phyloP scores from a whole-genome alignment of 2,888 invertebrate species.

The Drosophila pseudotakahashii region DNA sequence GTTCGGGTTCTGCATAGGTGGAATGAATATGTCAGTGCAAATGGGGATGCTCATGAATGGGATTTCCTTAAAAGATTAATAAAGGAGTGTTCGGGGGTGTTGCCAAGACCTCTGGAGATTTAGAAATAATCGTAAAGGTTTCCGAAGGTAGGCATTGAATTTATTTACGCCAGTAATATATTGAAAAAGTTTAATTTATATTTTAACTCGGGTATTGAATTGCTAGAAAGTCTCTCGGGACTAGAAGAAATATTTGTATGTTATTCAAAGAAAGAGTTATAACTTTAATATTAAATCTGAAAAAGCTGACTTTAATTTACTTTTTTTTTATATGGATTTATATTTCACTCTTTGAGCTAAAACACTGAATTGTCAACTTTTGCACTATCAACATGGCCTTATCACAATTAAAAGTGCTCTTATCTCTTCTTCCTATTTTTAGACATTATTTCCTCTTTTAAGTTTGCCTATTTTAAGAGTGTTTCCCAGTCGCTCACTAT shows the following conservation, averaged over 20 bases:
- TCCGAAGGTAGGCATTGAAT: background rate
- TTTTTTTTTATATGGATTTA: too few relatives aligned
- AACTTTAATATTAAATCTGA: too few relatives aligned
- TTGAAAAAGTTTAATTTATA: background rate
- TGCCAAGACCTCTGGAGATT: constrained; percentile 1
- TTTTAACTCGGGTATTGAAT: background rate
- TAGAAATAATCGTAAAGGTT: background rate
- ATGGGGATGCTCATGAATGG: constrained; percentile 19
- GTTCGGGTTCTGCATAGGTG: constrained; percentile 10
- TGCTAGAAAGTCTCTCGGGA: background rate
- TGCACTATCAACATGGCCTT: background rate
- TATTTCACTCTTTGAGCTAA: too few relatives aligned
- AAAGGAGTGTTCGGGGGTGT: constrained; percentile 3
- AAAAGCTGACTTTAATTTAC: too few relatives aligned
- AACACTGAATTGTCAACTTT: background rate
- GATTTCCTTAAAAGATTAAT: constrained; percentile 12
- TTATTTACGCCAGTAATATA: background rate
- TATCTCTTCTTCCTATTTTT: background rate
- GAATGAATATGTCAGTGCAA: background rate
- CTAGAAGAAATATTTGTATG: background rate
- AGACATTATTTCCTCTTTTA: background rate
- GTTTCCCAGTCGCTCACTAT: constrained; percentile 15
- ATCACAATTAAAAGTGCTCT: background rate
- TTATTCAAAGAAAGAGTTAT: background rate
- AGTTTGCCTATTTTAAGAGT: constrained; percentile 12